Evolutionary conservation across 2,113 vertebrate species (phyloP), one percentile per base, ranked within the genome.

Genomic region (Melanostigma gelatinosum): DNA sequence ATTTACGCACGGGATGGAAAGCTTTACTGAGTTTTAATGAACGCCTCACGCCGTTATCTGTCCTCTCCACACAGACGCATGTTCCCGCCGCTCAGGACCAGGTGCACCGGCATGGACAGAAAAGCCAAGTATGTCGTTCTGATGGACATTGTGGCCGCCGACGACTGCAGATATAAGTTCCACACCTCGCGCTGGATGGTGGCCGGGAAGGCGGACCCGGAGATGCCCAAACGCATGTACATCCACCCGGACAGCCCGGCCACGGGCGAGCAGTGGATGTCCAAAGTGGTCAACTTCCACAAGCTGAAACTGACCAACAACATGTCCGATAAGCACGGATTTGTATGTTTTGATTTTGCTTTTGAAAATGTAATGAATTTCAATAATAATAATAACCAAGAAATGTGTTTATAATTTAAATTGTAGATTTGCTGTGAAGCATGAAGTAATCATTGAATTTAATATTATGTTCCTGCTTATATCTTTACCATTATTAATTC

Each of bases 241-340:
- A 96, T 99, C 89, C 98, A 99, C 89, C 98, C 98, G 6, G 98
- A 99, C 94, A 98, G 97, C 77, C 98, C 98, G 1, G 96, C 97
- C 67, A 96, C 97, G 0, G 98, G 98, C 22, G 97, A 98, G 55
- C 97, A 99, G 86, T 99, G 98, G 98, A 99, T 99, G 97, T 97
- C 96, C 77, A 98, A 97, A 93, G 95, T 96, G 36, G 96, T 97
- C 88, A 98, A 96, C 85, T 99, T 99, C 89, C 96, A 98, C 94
- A 99, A 98, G 92, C 96, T 99, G 76, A 99, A 98, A 92, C 96
- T 99, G 88, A 99, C 98, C 79, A 99, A 99, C 94, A 99, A 99
- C 90, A 96, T 97, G 72, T 97, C 98, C 10, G 97, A 99, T 92
- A 98, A 98, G 83, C 97, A 98, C 3, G 98, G 98, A 94, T 99